A percentile compares a stretch with the other conserved stretches of the same genome.
These are phyloP conservation scores for Sphyrna mokarran DNA, from an alignment of 2,113 vertebrate genomes.

Conservation along the genomic window DNA sequence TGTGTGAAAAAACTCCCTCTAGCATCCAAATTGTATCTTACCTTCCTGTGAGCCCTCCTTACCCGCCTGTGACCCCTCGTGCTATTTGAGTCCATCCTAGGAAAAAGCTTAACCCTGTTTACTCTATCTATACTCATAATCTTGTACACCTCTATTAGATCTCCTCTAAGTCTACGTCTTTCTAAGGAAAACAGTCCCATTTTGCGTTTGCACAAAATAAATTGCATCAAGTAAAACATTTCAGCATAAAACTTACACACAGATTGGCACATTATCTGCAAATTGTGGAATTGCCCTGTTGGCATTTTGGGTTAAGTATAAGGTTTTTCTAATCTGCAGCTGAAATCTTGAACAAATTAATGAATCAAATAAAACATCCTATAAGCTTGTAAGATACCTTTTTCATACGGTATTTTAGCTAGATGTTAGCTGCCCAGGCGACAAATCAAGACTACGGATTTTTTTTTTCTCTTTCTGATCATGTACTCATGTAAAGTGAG, in stretches of 20 bases:
- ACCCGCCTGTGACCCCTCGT: too few relatives aligned
- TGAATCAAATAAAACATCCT: conserved; percentile 41
- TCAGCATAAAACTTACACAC: not conserved
- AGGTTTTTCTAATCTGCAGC: not conserved
- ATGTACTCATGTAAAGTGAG: not conserved
- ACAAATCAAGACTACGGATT: not conserved
- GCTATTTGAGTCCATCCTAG: too few relatives aligned
- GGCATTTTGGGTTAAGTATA: not conserved
- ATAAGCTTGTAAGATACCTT: not conserved
- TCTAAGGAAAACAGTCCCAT: too few relatives aligned
- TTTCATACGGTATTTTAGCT: not conserved
- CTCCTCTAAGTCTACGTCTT: too few relatives aligned
- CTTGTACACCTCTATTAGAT: too few relatives aligned
- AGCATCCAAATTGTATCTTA: too few relatives aligned
- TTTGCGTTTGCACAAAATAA: too few relatives aligned
- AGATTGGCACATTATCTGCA: not conserved
- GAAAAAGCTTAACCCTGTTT: too few relatives aligned
- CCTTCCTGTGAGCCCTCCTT: too few relatives aligned
- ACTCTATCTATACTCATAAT: too few relatives aligned
- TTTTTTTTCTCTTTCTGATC: not conserved
- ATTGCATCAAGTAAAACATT: not conserved
- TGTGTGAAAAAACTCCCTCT: too few relatives aligned
- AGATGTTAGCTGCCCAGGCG: not conserved
- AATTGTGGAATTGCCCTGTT: not conserved
- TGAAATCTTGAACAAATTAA: conserved; percentile 30